Percentiles rank a stretch among this genome's conserved stretches.
These are phyloP conservation scores for Xiphydria camelus DNA, from an alignment of 2,888 invertebrate species.

Conservation along the genomic window DNA sequence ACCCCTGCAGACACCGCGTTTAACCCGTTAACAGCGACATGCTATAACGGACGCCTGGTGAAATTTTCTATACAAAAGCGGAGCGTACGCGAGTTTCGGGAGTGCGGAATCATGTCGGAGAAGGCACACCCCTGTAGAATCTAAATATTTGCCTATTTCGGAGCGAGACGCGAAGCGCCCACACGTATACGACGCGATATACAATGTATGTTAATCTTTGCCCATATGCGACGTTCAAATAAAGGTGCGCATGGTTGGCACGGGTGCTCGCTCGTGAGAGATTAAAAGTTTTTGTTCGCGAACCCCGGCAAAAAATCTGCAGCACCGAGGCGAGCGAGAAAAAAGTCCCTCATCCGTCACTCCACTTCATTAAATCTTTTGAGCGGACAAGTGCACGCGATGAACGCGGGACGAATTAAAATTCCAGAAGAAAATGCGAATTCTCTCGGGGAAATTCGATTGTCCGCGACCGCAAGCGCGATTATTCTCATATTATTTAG, in stretches of 20 bases:
- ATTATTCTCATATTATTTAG: no score
- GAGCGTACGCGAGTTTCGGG: neutral
- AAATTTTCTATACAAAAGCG: no score
- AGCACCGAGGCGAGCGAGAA: neutral
- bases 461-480: slow-evolving; percentile 11
- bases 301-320: slow-evolving; percentile 23
- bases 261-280: slow-evolving; percentile 15
- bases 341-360: slow-evolving; percentile 6
- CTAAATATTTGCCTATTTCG: neutral
- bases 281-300: slow-evolving; percentile 47
- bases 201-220: neutral
- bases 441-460: slow-evolving; percentile 5
- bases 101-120: neutral
- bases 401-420: slow-evolving; percentile 25
- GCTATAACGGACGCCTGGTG: no score
- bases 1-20: no score
- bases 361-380: slow-evolving; percentile 28
- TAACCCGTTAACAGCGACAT: no score
- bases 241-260: neutral
- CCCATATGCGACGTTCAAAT: neutral
- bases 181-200: neutral
- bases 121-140: neutral
- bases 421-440: slow-evolving; percentile 23
- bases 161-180: neutral
- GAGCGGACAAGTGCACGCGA: slow-evolving; percentile 6